phyloP scores from a whole-genome alignment of 2,888 invertebrate species.

The Coleophora flavipennella region DNA sequence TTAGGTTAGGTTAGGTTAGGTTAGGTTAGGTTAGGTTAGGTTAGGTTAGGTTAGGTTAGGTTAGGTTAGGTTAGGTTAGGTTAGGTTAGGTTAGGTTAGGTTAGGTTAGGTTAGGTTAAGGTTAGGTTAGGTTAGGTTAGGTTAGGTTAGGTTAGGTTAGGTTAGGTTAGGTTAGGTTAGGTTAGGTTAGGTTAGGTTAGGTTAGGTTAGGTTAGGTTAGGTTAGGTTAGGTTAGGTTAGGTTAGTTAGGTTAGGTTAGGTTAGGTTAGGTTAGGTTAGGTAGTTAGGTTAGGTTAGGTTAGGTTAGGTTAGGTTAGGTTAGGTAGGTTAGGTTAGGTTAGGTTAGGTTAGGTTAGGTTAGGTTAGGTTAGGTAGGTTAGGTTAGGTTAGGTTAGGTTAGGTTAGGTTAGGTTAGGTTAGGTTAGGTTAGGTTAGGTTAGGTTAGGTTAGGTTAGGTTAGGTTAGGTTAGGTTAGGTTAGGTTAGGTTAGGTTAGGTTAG shows the following conservation, averaged over 20 bases:
- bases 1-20: constrained; percentile 11
- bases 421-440: constrained; percentile 18
- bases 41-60: constrained; percentile 11
- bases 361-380: constrained; percentile 8
- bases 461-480: constrained; percentile 8
- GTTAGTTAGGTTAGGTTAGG: constrained; percentile 18
- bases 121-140: constrained; percentile 15
- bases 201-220: constrained; percentile 10
- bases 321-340: too few relatives aligned
- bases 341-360: constrained; percentile 8
- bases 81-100: constrained; percentile 11
- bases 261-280: constrained; percentile 11
- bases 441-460: constrained; percentile 1
- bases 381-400: constrained; percentile 8
- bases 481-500: too few relatives aligned
- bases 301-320: background rate
- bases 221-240: constrained; percentile 12
- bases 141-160: constrained; percentile 15
- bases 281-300: background rate
- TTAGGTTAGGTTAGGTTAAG: constrained; percentile 9
- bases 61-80: constrained; percentile 12
- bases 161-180: constrained; percentile 18
- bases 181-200: constrained; percentile 17
- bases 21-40: constrained; percentile 11
- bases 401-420: constrained; percentile 15